Evolutionary conservation across 2,113 vertebrate genomes (phyloP).

Genomic region (Callipepla squamata): DNA sequence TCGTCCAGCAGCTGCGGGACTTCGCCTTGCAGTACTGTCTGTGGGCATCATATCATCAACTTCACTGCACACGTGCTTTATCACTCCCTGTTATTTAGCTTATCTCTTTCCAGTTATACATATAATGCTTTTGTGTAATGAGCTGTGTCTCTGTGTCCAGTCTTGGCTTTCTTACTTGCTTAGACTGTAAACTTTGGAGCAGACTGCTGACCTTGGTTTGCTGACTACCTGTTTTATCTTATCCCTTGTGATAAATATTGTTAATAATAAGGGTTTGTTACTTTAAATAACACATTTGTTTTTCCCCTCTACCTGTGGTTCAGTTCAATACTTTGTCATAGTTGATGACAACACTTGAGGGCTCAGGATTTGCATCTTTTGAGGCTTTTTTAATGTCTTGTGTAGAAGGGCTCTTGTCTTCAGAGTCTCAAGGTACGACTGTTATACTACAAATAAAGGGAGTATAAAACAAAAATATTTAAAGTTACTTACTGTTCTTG

Average conservation of each 20-base stretch:
- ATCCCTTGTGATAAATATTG: neutral
- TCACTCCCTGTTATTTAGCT: neutral
- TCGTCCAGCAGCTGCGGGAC: neutral
- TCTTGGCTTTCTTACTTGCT: neutral
- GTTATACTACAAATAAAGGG: neutral
- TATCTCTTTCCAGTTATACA: neutral
- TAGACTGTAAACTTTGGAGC: neutral
- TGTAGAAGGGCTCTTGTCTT: neutral
- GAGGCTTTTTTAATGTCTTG: neutral
- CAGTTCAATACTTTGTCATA: neutral
- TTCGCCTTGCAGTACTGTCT: neutral
- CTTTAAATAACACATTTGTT: neutral
- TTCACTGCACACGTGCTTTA: neutral
- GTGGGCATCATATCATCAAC: neutral
- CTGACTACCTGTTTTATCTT: neutral
- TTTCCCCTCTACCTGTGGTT: neutral
- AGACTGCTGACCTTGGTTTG: neutral
- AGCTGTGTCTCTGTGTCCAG: neutral
- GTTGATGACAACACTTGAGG: neutral
- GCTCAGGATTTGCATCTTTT: neutral
- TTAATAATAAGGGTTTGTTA: neutral
- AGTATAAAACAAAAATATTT: slow-evolving; percentile 6
- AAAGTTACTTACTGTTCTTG: slow-evolving; percentile 28
- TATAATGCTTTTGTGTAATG: neutral
- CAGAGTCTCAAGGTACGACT: slow-evolving; percentile 17